A percentile compares a stretch with the other conserved stretches of the same genome.
phyloP scores from a whole-genome alignment of 1,140 invertebrate species.

The Cydia splendana region DNA sequence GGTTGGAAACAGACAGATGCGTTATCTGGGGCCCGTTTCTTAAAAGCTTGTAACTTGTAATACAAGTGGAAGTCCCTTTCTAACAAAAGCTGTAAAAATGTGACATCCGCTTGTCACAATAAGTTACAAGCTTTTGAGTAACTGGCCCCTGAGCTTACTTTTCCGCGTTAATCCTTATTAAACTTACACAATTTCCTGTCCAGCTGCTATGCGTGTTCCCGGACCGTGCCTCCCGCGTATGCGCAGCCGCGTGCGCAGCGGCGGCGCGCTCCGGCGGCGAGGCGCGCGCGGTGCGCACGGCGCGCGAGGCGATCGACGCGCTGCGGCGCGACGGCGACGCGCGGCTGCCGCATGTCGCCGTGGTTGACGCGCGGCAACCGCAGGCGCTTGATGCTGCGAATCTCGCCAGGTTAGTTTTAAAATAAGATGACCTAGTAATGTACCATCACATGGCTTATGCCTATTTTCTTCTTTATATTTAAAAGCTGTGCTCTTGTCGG shows the following conservation, averaged over 20 bases:
- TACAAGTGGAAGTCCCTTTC: too few relatives aligned
- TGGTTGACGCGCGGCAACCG: slow-evolving; percentile 66
- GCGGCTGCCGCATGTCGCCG: slow-evolving; percentile 64
- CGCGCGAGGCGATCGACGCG: slow-evolving; percentile 64
- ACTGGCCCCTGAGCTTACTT: too few relatives aligned
- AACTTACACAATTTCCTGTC: slow-evolving; percentile 29
- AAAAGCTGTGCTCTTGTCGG: too few relatives aligned
- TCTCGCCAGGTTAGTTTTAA: slow-evolving; percentile 56
- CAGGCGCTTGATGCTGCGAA: slow-evolving; percentile 61
- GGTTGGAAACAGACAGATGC: too few relatives aligned
- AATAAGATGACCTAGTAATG: not conserved
- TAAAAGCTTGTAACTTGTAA: too few relatives aligned
- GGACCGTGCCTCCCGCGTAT: slow-evolving; percentile 68
- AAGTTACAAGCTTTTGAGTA: too few relatives aligned
- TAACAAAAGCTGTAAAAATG: too few relatives aligned
- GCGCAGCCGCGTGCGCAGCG: slow-evolving; percentile 63
- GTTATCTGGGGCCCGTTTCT: too few relatives aligned
- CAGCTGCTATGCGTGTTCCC: slow-evolving; percentile 75
- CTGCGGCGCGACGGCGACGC: slow-evolving; percentile 63
- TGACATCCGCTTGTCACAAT: too few relatives aligned
- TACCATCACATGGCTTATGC: too few relatives aligned
- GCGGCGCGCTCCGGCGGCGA: slow-evolving; percentile 66
- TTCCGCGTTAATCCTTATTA: not conserved
- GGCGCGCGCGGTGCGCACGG: slow-evolving; percentile 54
- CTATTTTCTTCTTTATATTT: too few relatives aligned